Evolutionary conservation across 2,113 vertebrate genomes (phyloP).

Genomic region (Scytalopus superciliaris): DNA sequence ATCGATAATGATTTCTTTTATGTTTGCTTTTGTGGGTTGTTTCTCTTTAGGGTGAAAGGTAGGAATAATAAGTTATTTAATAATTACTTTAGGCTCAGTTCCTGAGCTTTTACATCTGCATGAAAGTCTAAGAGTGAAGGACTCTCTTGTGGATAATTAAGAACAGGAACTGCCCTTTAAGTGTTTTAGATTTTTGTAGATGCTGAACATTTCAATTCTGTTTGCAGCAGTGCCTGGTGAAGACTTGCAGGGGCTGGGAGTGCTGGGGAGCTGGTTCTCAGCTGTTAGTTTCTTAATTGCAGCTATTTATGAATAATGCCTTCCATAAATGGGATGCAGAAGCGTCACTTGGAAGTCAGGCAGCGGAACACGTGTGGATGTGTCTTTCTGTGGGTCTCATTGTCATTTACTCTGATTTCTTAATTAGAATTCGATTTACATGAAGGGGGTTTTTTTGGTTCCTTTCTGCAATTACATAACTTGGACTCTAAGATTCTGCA

Average conservation of each 20-base stretch:
- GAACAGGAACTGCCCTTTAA: not conserved
- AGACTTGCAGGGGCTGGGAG: not conserved
- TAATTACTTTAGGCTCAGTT: not conserved
- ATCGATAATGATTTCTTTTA: not conserved
- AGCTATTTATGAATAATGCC: not conserved
- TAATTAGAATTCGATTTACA: not conserved
- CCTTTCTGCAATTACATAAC: not conserved
- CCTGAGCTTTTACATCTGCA: not conserved
- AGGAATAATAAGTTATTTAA: conserved; percentile 5
- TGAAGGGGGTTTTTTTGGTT: not conserved
- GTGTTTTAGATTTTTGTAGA: not conserved
- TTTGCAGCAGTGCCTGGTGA: not conserved
- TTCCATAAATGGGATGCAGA: not conserved
- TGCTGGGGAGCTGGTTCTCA: not conserved
- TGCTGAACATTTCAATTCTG: not conserved
- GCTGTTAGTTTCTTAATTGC: not conserved
- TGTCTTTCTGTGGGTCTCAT: not conserved
- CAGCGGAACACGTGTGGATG: accelerated
- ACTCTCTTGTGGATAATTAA: not conserved
- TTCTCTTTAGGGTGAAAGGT: not conserved
- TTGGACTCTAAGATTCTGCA: not conserved
- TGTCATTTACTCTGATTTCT: not conserved
- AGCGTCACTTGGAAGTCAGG: not conserved
- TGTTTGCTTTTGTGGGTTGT: not conserved
- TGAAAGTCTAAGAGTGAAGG: not conserved